Percentiles rank a stretch among this genome's conserved stretches.
These are phyloP conservation scores for Montipora cactus DNA, from an alignment of 64 coral and sea anemone species.

Conservation along the genomic window DNA sequence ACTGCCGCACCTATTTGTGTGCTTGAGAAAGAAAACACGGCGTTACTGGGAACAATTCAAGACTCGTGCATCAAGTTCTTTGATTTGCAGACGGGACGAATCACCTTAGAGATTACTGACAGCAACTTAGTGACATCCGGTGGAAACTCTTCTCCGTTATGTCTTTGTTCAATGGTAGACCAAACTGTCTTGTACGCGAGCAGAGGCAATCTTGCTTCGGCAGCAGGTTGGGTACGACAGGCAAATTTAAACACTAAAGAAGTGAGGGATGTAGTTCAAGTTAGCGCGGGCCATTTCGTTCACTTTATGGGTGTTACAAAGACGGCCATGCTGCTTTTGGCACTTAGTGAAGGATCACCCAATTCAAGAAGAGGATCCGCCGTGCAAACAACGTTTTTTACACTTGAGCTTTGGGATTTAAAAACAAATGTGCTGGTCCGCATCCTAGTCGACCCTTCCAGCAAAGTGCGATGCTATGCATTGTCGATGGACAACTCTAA, in stretches of 20 bases:
- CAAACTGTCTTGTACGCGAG: constrained; percentile 19
- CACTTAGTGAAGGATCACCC: constrained; percentile 28
- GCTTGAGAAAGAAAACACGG: not conserved
- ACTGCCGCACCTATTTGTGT: constrained; percentile 36
- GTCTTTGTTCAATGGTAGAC: not conserved
- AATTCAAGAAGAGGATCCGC: constrained; percentile 36
- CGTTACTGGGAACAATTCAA: constrained; percentile 47
- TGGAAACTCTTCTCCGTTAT: not conserved
- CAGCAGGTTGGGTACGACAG: constrained; percentile 2
- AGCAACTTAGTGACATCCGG: not conserved
- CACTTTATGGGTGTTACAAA: constrained; percentile 63
- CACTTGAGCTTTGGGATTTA: constrained; percentile 69
- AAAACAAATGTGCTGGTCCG: constrained; percentile 16
- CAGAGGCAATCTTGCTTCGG: not conserved
- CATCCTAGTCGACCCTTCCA: constrained; percentile 27
- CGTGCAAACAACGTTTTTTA: constrained; percentile 38
- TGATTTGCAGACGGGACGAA: constrained; percentile 59
- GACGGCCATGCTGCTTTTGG: constrained; percentile 25
- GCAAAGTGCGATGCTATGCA: constrained; percentile 74
- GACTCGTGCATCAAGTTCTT: constrained; percentile 40
- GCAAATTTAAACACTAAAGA: constrained; percentile 19
- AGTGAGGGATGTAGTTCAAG: not conserved
- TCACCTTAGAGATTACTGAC: constrained; percentile 52
- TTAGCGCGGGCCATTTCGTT: not conserved
- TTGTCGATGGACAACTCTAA: constrained; percentile 72